Conservation (phyloP, 2,888 invertebrate species). For the Aphidius colemani region DNA sequence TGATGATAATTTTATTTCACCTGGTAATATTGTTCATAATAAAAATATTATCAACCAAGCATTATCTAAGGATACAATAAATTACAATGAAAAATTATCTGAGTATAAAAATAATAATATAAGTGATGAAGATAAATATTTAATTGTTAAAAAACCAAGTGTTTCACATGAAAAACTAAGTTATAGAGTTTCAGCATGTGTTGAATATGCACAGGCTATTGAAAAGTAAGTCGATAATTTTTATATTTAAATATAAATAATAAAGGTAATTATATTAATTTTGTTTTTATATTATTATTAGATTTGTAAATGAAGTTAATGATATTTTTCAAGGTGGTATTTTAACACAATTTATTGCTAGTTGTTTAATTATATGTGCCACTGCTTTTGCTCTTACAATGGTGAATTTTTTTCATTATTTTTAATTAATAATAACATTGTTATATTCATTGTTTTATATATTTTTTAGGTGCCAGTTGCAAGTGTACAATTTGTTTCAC, state of each 20-base stretch:
- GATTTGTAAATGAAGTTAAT: slow-evolving; percentile 48
- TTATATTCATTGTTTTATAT: neutral
- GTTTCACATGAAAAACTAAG: slow-evolving; percentile 21
- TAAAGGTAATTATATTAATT: neutral
- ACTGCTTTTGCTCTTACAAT: slow-evolving; percentile 55
- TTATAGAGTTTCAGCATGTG: slow-evolving; percentile 33
- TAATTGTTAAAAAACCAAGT: neutral
- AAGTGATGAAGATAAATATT: neutral
- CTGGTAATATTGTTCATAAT: slow-evolving; percentile 6
- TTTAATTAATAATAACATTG: slow-evolving; percentile 13
- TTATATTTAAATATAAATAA: neutral
- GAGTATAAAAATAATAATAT: neutral
- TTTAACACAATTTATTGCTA: slow-evolving; percentile 52
- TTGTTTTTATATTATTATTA: slow-evolving; percentile 30
- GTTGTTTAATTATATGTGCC: slow-evolving; percentile 54
- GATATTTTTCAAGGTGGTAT: slow-evolving; percentile 45
- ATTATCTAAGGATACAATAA: too few relatives aligned
- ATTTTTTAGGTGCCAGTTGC: slow-evolving; percentile 34
- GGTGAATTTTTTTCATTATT: slow-evolving; percentile 35
- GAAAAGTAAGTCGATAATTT: slow-evolving; percentile 40
- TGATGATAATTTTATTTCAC: slow-evolving; percentile 22
- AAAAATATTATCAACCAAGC: neutral
- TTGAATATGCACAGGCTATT: slow-evolving; percentile 48
- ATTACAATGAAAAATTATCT: neutral
- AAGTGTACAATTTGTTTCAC: slow-evolving; percentile 63